A percentile compares a stretch with the other conserved stretches of the same genome.
phyloP scores from a whole-genome alignment of 1,140 invertebrate genomes.

The Caenorhabditis inopinata region DNA sequence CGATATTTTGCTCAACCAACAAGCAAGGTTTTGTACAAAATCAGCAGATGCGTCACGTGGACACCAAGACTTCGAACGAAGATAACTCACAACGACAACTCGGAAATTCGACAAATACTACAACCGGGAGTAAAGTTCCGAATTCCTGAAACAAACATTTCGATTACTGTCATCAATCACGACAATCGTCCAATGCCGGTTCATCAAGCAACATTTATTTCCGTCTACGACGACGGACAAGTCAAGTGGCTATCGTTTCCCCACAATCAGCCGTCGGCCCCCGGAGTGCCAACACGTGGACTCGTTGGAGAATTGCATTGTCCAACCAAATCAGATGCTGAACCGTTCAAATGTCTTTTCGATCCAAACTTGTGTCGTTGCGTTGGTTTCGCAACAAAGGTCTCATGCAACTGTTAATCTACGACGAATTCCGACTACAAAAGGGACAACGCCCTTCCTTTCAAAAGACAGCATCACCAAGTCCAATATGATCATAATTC shows the following conservation, averaged over 20 bases:
- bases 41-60: not conserved
- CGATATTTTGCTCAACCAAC: not conserved
- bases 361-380: not conserved
- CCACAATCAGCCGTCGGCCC: not conserved
- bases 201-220: not conserved
- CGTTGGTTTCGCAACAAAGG: not conserved
- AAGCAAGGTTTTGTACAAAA: not conserved
- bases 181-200: not conserved
- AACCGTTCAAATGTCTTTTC: not conserved
- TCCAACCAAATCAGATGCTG: not conserved
- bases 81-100: not conserved
- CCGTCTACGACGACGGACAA: not conserved
- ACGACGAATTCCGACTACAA: not conserved
- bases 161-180: not conserved
- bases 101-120: not conserved
- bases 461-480: not conserved
- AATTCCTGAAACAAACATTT: not conserved
- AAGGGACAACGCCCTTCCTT: not conserved
- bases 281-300: not conserved
- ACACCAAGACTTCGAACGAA: not conserved
- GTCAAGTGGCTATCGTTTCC: not conserved
- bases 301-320: not conserved
- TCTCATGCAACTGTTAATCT: not conserved
- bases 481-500: not conserved
- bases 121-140: not conserved